These are phyloP conservation scores for Ictidomys tridecemlineatus DNA, from an alignment of 2,113 vertebrate species.

Conservation along the genomic window DNA sequence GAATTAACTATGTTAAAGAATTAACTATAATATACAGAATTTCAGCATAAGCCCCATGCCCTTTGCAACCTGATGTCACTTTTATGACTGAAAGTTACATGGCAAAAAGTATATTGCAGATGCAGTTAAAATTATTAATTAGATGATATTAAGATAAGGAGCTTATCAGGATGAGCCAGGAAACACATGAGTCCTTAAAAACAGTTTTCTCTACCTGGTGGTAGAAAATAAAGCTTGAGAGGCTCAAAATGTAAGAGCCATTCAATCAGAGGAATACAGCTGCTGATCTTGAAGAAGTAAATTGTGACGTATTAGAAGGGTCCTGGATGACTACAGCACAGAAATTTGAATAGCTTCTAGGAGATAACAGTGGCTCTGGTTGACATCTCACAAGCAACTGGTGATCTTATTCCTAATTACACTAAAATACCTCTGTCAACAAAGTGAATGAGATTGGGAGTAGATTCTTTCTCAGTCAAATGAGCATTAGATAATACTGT, in stretches of 20 bases:
- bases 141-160: neutral
- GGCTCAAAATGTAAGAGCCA: neutral
- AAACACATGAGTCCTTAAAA: neutral
- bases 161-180: accelerated
- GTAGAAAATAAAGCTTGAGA: neutral
- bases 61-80: neutral
- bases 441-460: neutral
- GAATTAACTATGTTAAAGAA: neutral
- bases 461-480: neutral
- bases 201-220: neutral
- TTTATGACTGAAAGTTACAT: neutral
- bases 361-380: neutral
- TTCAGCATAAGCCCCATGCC: neutral
- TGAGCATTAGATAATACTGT: neutral
- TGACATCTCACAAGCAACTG: neutral
- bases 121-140: neutral
- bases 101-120: neutral
- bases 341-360: neutral
- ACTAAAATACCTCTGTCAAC: neutral
- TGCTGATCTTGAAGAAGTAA: neutral
- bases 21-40: neutral
- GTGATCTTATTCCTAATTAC: neutral
- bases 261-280: neutral
- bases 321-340: neutral
- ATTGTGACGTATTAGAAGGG: neutral